phyloP scores from a whole-genome alignment of 1,140 invertebrate genomes.

The Leptonema lineaticorne region DNA sequence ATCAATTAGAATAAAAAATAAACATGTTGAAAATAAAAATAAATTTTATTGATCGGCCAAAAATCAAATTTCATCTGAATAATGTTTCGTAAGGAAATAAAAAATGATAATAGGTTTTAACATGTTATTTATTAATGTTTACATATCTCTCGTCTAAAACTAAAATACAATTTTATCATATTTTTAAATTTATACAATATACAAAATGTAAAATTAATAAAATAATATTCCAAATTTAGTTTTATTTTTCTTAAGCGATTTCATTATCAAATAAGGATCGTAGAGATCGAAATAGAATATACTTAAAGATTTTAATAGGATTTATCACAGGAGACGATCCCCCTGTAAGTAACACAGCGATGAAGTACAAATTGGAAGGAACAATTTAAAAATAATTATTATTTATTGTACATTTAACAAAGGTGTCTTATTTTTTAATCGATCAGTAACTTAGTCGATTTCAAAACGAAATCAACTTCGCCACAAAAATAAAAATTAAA shows the following conservation, averaged over 20 bases:
- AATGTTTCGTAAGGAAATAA: conserved; percentile 18
- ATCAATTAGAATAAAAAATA: no score
- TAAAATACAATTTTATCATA: conserved; percentile 39
- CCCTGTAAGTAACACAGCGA: conserved; percentile 36
- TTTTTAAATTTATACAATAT: conserved; percentile 60
- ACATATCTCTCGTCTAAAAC: conserved; percentile 37
- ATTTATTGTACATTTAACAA: conserved; percentile 16
- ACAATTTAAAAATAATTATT: conserved; percentile 26
- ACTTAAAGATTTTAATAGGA: conserved; percentile 25
- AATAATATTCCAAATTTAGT: conserved; percentile 49
- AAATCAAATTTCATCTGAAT: no score
- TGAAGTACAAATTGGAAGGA: conserved; percentile 39
- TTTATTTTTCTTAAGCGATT: conserved; percentile 14
- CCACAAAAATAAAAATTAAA: no score
- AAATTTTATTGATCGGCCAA: background rate
- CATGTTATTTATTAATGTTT: conserved; percentile 56
- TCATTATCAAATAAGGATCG: conserved; percentile 8
- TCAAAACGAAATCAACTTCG: no score
- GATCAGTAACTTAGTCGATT: no score
- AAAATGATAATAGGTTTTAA: conserved; percentile 53
- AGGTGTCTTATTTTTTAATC: background rate
- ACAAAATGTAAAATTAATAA: conserved; percentile 58
- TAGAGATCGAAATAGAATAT: conserved; percentile 25
- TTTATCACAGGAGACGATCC: conserved; percentile 10
- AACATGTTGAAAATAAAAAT: background rate